phyloP scores from a whole-genome alignment of 2,797 vertebrate species.

The Poecilia velifera region DNA sequence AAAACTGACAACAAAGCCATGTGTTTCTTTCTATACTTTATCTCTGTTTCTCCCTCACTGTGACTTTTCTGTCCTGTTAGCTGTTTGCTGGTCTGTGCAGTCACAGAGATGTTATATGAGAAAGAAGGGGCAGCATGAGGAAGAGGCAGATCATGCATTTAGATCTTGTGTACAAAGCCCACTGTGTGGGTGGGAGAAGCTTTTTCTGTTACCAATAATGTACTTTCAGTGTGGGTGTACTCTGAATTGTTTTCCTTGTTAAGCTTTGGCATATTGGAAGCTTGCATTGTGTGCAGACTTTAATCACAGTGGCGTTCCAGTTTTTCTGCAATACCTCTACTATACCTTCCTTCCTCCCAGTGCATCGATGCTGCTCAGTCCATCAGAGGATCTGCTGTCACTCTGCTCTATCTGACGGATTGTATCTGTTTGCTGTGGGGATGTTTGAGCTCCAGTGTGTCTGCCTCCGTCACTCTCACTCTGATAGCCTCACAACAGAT shows the following conservation, averaged over 20 bases:
- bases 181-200: constrained; percentile 66
- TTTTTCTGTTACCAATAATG: constrained; percentile 53
- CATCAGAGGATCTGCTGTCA: constrained; percentile 52
- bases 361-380: constrained; percentile 17
- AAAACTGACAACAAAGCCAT: constrained; percentile 6
- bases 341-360: constrained; percentile 11
- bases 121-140: constrained; percentile 24
- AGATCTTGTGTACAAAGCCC: constrained; percentile 63
- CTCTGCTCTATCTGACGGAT: constrained; percentile 46
- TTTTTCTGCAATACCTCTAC: constrained; percentile 27
- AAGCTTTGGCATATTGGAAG: constrained; percentile 52
- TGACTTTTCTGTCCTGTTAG: constrained; percentile 15
- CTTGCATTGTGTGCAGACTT: constrained; percentile 39
- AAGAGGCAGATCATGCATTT: constrained; percentile 56
- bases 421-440: constrained; percentile 54
- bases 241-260: constrained; percentile 55
- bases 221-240: constrained; percentile 58
- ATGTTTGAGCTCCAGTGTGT: constrained; percentile 29
- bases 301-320: constrained; percentile 45
- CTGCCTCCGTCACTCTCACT: constrained; percentile 37
- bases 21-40: constrained; percentile 10
- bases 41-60: constrained; percentile 4
- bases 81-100: constrained; percentile 25
- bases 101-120: constrained; percentile 38
- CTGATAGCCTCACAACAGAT: constrained; percentile 42